Base-by-base conservation (phyloP, 2,888 invertebrate genomes). In the Eretmocerus hayati region DNA sequence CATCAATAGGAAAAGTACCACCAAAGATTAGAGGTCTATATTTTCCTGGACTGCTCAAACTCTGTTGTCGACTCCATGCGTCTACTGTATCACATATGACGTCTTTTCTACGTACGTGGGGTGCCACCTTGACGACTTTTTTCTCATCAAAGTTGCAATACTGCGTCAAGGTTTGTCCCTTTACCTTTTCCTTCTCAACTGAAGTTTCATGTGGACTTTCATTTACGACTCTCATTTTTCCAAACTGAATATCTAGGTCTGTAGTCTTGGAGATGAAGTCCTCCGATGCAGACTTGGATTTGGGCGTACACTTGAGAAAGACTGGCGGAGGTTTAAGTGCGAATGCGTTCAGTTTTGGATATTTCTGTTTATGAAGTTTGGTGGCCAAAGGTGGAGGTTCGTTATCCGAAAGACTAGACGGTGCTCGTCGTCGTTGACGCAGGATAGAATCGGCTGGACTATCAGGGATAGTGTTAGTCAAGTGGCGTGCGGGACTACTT, bases 1-100 rank as follows among this genome's bases (percentile, higher is more conserved):
- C 78, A 67, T 90, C 90, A 57, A 91, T 90, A 4, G 90, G 90
- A 75, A 80, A 91, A 3, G 90, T 91, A 44, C 90, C 90, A 59
- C 88, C 87, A 69, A 88, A 90, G 53, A 89, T 79, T 39, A 90
- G 77, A 52, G 84, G 84, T 63, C 81, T 81, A 64, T 76, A 81
- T 16, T 59, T 39, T 15, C 4, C 20, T 18, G 15, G n/a, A 21
- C 22, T n/a, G 30, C 9, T 15, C 19, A 33, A 16, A 13, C 54
- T 46, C 13, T 48, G 54, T 35, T 58, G 61, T 6, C 55, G 55
- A 31, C 63, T 67, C 83, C 83, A 83, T 33, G 76, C 73, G 61
- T 82, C 82, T 41, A 83, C 82, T 8, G 83, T 81, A 62, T 77
- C 75, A 43, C 77, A 75, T 58, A 83, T 79, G 52, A 82, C 72